Conservation (phyloP, 2,797 vertebrate species). For the Thalassophryne amazonica region DNA sequence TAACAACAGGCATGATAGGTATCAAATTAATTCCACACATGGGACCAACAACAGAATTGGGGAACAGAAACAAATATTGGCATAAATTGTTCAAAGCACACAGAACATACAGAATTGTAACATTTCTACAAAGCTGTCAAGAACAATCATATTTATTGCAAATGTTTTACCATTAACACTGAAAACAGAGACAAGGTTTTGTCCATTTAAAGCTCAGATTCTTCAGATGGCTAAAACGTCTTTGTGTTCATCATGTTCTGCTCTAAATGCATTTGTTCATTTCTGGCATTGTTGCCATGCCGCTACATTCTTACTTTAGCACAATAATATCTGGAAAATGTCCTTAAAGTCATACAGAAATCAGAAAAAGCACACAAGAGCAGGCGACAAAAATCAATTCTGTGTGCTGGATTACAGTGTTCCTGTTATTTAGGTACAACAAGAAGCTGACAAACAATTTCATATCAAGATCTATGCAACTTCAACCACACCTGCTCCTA, state of each 20-base stretch:
- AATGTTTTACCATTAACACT: not conserved
- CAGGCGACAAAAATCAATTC: not conserved
- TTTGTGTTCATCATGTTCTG: not conserved
- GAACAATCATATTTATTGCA: not conserved
- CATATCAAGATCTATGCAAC: no score
- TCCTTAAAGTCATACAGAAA: not conserved
- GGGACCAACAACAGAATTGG: no score
- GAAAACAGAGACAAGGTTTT: not conserved
- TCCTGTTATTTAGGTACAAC: no score
- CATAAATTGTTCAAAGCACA: no score
- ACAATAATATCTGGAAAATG: not conserved
- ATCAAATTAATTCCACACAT: no score
- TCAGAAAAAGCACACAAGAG: not conserved
- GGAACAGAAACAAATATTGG: no score
- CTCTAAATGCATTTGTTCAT: not conserved
- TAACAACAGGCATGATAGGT: no score
- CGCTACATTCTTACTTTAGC: no score
- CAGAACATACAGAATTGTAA: no score
- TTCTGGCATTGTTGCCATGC: not conserved
- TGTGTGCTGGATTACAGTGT: not conserved
- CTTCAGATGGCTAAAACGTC: not conserved
- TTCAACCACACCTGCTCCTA: no score
- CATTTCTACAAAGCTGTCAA: not conserved
- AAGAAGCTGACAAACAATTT: no score
- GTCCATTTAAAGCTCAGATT: not conserved